Evolutionary conservation across 2,888 invertebrate genomes (phyloP).

Genomic region (Crematogaster levior): DNA sequence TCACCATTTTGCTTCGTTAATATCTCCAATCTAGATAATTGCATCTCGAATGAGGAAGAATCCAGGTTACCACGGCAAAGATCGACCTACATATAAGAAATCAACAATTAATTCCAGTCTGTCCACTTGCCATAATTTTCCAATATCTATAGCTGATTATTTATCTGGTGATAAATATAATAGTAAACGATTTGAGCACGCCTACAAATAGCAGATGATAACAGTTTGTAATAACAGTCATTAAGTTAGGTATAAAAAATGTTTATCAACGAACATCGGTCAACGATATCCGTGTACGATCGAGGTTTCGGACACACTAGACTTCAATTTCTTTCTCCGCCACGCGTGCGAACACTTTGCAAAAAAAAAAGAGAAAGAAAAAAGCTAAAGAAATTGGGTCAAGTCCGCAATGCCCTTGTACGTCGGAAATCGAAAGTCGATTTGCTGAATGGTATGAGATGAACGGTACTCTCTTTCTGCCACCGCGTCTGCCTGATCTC

Average conservation of each 20-base stretch:
- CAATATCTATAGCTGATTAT: slow-evolving; percentile 12
- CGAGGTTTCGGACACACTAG: slow-evolving; percentile 53
- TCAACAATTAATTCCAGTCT: slow-evolving; percentile 39
- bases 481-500: slow-evolving; percentile 65
- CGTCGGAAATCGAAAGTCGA: slow-evolving; percentile 74
- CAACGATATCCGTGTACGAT: slow-evolving; percentile 42
- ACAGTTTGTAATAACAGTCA: slow-evolving; percentile 18
- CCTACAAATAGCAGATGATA: neutral
- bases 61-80: slow-evolving; percentile 33
- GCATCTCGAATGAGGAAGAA: slow-evolving; percentile 36
- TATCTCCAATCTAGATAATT: slow-evolving; percentile 33
- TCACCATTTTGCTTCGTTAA: slow-evolving; percentile 20
- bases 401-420: slow-evolving; percentile 41
- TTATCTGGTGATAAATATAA: neutral
- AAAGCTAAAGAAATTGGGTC: slow-evolving; percentile 66
- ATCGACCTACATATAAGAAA: slow-evolving; percentile 39
- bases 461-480: slow-evolving; percentile 55
- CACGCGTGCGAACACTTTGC: slow-evolving; percentile 22
- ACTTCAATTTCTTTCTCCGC: slow-evolving; percentile 55
- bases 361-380: slow-evolving; percentile 48
- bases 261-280: slow-evolving; percentile 22
- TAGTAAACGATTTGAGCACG: slow-evolving; percentile 7
- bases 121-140: slow-evolving; percentile 7
- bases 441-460: slow-evolving; percentile 47
- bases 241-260: neutral